Percentiles rank a stretch among this genome's conserved stretches.
phyloP scores from a whole-genome alignment of 2,888 invertebrate species.

The Dryobotodes eremita region DNA sequence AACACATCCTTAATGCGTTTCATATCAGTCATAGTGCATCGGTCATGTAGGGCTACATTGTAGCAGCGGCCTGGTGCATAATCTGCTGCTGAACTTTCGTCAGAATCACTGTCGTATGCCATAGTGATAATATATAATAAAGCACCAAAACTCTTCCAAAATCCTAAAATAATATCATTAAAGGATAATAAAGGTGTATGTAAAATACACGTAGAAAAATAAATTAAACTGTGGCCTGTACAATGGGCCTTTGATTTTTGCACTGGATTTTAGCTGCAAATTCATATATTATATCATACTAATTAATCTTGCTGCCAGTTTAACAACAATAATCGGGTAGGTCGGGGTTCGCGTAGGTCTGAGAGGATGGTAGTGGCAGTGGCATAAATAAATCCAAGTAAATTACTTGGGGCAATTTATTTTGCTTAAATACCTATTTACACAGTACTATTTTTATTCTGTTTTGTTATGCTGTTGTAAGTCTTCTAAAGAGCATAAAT shows the following conservation, averaged over 20 bases:
- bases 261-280: background rate
- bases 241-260: constrained; percentile 6
- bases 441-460: too few relatives aligned
- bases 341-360: background rate
- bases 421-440: too few relatives aligned
- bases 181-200: background rate
- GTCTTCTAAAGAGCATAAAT: too few relatives aligned
- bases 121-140: constrained; percentile 63
- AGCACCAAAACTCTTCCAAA: constrained; percentile 23
- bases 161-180: constrained; percentile 5
- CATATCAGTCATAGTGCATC: constrained; percentile 86
- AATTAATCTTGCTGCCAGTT: background rate
- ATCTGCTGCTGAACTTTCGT: constrained; percentile 74
- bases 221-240: constrained; percentile 18
- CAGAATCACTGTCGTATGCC: constrained; percentile 83
- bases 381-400: background rate
- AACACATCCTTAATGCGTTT: constrained; percentile 87
- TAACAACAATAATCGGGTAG: constrained; percentile 23
- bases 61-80: constrained; percentile 76
- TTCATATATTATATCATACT: background rate
- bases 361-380: background rate
- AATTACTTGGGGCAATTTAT: background rate
- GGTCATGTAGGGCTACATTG: constrained; percentile 83
- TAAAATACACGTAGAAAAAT: constrained; percentile 25
- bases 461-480: too few relatives aligned